Conservation (phyloP, 2,113 vertebrate genomes). For the Hipposideros armiger region DNA sequence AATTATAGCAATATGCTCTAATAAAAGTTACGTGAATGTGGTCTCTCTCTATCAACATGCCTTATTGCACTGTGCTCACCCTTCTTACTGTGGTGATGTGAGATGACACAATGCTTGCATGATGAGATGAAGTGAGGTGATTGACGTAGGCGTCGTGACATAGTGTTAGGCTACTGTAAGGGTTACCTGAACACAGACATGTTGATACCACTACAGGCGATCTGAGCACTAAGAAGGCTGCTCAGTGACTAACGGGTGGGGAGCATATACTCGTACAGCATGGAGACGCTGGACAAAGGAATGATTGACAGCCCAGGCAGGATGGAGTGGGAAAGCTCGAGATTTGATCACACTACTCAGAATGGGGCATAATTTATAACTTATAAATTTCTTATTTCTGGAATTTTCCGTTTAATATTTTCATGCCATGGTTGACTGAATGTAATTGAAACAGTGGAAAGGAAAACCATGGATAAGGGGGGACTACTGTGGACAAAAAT, state of each 20-base stretch:
- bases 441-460: not conserved
- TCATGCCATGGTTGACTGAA: too few relatives aligned
- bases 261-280: too few relatives aligned
- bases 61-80: not conserved
- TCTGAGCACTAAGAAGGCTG: not conserved
- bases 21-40: not conserved
- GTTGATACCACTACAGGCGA: too few relatives aligned
- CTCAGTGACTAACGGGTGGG: too few relatives aligned
- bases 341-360: not conserved
- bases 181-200: too few relatives aligned
- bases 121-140: too few relatives aligned
- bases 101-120: not conserved
- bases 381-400: not conserved
- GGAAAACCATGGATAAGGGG: too few relatives aligned
- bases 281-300: not conserved
- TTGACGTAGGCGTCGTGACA: not conserved
- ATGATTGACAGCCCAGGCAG: not conserved
- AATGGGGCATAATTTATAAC: not conserved
- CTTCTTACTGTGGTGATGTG: not conserved
- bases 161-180: not conserved
- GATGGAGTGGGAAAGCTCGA: not conserved
- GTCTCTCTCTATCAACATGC: not conserved
- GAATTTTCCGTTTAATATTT: not conserved
- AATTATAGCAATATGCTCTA: not conserved
- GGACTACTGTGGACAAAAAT: not conserved